Evolutionary conservation across 1,140 invertebrate genomes (phyloP), one percentile per base, ranked within the genome.

Genomic region (Cyclina sinensis): DNA sequence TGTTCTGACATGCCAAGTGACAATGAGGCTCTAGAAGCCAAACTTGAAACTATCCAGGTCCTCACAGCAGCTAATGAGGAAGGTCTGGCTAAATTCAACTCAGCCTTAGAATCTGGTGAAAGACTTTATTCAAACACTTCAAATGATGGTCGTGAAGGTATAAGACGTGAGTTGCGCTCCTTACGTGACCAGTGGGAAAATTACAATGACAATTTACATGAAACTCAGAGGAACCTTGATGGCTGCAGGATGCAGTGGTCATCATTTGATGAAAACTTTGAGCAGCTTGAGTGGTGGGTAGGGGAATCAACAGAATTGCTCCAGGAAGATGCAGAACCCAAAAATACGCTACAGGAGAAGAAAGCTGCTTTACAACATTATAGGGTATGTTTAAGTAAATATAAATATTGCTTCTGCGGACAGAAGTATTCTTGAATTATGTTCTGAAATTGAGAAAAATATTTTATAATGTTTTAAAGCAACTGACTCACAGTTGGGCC

Each of bases 341-440:
- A 99, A 95, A 97, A 97, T 0, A 98, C 98, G 0, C 95, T 99
- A 18, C 98, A 98, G 95, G 98, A 99, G 94, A 99, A 99, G 96
- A 97, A 98, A 90, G 98, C 98, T 0, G 98, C 98, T 94, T 94
- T 99, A n/a, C 98, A 99, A 94, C 98, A 98, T 93, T 98, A 99
- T 94, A 98, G 98, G 95, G 97, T 99, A 90, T 3, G 78, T 43
- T 43, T n/a, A n/a, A n/a, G n/a, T n/a, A n/a, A n/a, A n/a, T n/a
- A n/a, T n/a, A n/a, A n/a, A n/a, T n/a, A n/a, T n/a, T n/a, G n/a
- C n/a, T n/a, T n/a, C n/a, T n/a, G n/a, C n/a, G n/a, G n/a, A n/a
- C n/a, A n/a, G n/a, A n/a, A n/a, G n/a, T n/a, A n/a, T n/a, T n/a
- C n/a, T n/a, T n/a, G n/a, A n/a, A n/a, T n/a, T n/a, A n/a, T n/a